phyloP scores from a whole-genome alignment of 2,888 invertebrate genomes.

The Laspeyria flexula region DNA sequence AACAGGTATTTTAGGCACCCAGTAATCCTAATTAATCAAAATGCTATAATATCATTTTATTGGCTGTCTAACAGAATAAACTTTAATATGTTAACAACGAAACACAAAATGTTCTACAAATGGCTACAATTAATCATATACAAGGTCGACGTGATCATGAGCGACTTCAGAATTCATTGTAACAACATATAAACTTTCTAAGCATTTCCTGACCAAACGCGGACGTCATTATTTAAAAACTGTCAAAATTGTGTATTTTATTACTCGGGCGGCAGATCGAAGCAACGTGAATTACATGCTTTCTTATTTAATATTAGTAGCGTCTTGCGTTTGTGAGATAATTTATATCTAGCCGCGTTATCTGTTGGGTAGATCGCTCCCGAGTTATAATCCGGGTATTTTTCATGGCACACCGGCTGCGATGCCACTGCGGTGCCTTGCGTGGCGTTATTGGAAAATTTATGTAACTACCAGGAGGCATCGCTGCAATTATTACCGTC shows the following conservation, averaged over 20 bases:
- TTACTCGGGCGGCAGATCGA: constrained; percentile 74
- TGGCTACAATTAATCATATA: constrained; percentile 55
- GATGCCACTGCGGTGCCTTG: constrained; percentile 51
- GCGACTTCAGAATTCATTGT: constrained; percentile 65
- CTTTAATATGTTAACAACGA: constrained; percentile 38
- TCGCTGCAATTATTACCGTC: constrained; percentile 74
- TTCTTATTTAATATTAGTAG: constrained; percentile 85
- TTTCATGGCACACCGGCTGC: constrained; percentile 73
- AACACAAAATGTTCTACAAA: constrained; percentile 46
- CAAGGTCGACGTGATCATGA: constrained; percentile 64
- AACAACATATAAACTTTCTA: constrained; percentile 73
- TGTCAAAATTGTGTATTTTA: constrained; percentile 85
- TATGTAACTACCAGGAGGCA: constrained; percentile 70
- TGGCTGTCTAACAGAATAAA: constrained; percentile 23
- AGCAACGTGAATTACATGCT: constrained; percentile 83
- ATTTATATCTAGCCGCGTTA: constrained; percentile 82
- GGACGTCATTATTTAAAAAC: constrained; percentile 85
- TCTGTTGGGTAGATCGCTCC: constrained; percentile 79
- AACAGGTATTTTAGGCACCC: constrained; percentile 16
- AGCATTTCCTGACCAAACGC: constrained; percentile 77
- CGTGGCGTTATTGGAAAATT: constrained; percentile 68
- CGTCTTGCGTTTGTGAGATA: constrained; percentile 81
- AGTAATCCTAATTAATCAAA: constrained; percentile 35
- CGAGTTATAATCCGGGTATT: constrained; percentile 83
- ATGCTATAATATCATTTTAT: constrained; percentile 30